phyloP scores from a whole-genome alignment of 2,797 vertebrate species.

The Lacerta agilis region DNA sequence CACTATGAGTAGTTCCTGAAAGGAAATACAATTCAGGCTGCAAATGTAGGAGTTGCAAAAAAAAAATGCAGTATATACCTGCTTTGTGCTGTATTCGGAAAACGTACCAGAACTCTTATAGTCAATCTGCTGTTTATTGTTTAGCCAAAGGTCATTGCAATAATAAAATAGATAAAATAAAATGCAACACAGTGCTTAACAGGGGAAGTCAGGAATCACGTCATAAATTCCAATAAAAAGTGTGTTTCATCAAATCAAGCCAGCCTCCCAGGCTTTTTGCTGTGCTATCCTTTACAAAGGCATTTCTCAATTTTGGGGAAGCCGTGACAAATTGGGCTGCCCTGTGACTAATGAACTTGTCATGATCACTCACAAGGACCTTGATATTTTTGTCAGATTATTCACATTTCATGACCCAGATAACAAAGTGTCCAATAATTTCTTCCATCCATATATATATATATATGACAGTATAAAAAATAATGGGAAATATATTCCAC shows the following conservation, averaged over 20 bases:
- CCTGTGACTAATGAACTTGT: neutral
- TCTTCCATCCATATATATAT: neutral
- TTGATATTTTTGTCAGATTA: slow-evolving; percentile 16
- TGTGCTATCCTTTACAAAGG: neutral
- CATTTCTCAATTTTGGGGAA: neutral
- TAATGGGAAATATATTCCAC: neutral
- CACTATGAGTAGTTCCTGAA: neutral
- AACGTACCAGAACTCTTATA: neutral
- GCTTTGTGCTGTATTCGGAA: neutral
- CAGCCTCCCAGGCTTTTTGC: neutral
- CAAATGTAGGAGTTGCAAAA: neutral
- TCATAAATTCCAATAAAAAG: neutral
- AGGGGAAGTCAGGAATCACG: neutral
- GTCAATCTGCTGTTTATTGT: neutral
- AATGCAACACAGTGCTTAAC: neutral
- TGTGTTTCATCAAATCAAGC: neutral
- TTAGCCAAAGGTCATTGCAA: neutral
- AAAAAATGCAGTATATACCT: neutral
- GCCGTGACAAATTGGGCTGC: neutral
- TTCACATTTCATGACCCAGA: slow-evolving; percentile 5
- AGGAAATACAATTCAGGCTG: neutral
- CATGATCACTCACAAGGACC: slow-evolving; percentile 11
- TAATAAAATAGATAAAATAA: slow-evolving; percentile 5
- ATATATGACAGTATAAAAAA: neutral
- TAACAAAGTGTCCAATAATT: neutral